phyloP scores from a whole-genome alignment of 1,140 invertebrate species.

The Drosophila ficusphila region DNA sequence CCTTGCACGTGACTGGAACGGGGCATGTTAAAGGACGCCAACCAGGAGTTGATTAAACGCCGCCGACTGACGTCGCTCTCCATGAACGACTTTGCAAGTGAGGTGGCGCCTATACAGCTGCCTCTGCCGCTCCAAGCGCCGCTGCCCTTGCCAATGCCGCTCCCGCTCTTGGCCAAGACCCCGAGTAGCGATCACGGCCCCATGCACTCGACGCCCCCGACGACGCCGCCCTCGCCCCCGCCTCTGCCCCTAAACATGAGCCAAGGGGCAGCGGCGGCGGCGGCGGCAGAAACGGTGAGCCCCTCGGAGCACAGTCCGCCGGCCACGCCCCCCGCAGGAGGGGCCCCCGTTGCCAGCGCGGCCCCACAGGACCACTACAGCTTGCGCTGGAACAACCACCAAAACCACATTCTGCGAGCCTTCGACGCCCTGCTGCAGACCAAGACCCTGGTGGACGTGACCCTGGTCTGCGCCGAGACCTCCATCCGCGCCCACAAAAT shows the following conservation, averaged over 20 bases:
- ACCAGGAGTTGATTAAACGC: constrained; percentile 75
- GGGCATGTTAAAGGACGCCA: constrained; percentile 81
- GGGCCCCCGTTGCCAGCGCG: neutral
- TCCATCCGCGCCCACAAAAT: constrained; percentile 95
- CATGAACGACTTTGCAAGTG: constrained; percentile 70
- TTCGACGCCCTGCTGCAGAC: constrained; percentile 93
- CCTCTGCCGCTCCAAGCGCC: constrained; percentile 45
- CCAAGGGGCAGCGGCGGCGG: constrained; percentile 26
- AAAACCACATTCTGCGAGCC: constrained; percentile 92
- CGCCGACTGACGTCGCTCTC: constrained; percentile 73
- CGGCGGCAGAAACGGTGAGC: neutral
- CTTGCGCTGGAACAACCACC: constrained; percentile 96
- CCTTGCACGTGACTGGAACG: constrained; percentile 57
- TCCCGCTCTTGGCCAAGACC: constrained; percentile 56
- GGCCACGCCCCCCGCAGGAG: constrained; percentile 54
- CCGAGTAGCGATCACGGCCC: constrained; percentile 28
- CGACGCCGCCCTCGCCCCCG: constrained; percentile 74
- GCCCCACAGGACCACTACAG: constrained; percentile 91
- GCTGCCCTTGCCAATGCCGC: constrained; percentile 29
- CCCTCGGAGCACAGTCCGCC: constrained; percentile 55
- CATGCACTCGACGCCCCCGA: constrained; percentile 73
- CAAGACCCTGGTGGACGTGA: constrained; percentile 94
- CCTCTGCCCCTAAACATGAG: constrained; percentile 74
- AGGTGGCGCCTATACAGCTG: constrained; percentile 60
- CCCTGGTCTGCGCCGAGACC: constrained; percentile 93